These are phyloP conservation scores for Macrotus californicus DNA, from an alignment of 2,113 vertebrate species.

Conservation along the genomic window DNA sequence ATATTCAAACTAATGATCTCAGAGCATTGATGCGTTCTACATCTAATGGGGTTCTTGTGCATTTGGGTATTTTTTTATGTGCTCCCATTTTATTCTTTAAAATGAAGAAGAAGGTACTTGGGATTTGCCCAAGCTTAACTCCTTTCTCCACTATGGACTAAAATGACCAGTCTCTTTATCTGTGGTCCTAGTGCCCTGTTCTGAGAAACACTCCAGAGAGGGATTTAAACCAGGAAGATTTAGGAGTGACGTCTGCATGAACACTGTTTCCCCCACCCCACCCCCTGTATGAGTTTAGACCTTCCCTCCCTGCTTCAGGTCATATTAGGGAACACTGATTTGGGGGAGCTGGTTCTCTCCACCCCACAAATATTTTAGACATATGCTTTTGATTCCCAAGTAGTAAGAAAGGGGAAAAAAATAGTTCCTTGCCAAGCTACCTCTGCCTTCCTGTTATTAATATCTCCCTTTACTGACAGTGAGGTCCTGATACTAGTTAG, in stretches of 20 bases:
- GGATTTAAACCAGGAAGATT: background rate
- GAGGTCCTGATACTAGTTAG: background rate
- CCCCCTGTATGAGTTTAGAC: background rate
- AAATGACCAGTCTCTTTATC: background rate
- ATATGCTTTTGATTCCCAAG: conserved; percentile 29
- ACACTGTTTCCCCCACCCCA: background rate
- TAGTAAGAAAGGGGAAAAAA: background rate
- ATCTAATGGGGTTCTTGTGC: background rate
- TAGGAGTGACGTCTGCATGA: background rate
- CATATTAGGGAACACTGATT: background rate
- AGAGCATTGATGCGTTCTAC: background rate
- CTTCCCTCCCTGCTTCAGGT: background rate
- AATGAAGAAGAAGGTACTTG: background rate
- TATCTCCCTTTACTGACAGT: background rate
- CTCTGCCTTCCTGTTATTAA: background rate
- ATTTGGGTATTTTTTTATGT: background rate
- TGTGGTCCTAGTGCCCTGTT: background rate
- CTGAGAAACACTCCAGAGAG: background rate
- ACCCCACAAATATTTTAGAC: background rate
- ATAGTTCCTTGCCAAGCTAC: background rate
- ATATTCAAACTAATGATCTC: background rate
- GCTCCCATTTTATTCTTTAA: background rate
- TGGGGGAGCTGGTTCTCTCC: background rate
- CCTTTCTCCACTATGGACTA: background rate
- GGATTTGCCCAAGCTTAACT: background rate